Conservation (phyloP, 2,797 vertebrate species). For the Arrhamphus sclerolepis region DNA sequence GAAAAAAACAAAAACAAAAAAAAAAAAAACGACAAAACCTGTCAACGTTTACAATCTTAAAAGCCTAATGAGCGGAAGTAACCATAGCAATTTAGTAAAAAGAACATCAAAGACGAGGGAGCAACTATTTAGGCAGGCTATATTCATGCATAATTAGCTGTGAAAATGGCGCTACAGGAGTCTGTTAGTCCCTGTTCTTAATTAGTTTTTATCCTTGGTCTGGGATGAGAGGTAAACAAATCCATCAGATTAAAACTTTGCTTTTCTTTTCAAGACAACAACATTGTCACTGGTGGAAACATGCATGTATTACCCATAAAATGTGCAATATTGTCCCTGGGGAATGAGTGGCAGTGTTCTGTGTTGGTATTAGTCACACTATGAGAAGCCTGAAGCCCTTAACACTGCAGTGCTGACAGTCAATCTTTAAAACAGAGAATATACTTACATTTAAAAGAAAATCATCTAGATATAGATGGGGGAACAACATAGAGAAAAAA, state of each 20-base stretch:
- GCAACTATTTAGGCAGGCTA: constrained; percentile 78
- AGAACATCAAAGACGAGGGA: constrained; percentile 78
- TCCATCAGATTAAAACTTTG: constrained; percentile 68
- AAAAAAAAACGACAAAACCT: constrained; percentile 51
- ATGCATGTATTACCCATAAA: constrained; percentile 36
- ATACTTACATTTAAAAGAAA: constrained; percentile 21
- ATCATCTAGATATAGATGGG: too few relatives aligned
- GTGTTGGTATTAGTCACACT: constrained; percentile 33
- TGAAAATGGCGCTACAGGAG: constrained; percentile 81
- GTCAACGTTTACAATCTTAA: constrained; percentile 77
- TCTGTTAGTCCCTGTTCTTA: constrained; percentile 75
- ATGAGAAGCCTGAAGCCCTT: constrained; percentile 29
- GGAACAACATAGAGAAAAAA: too few relatives aligned
- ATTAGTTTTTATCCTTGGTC: constrained; percentile 79
- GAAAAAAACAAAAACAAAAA: neutral
- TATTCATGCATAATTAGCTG: constrained; percentile 83
- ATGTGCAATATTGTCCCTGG: constrained; percentile 31
- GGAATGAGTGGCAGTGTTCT: constrained; percentile 35
- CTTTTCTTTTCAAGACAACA: constrained; percentile 56
- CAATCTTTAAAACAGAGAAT: constrained; percentile 29
- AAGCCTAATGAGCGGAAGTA: constrained; percentile 81
- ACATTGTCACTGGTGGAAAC: constrained; percentile 47
- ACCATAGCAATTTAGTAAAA: constrained; percentile 77
- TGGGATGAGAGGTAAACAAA: constrained; percentile 81
- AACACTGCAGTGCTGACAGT: constrained; percentile 23